A percentile compares a stretch with the other conserved stretches of the same genome.
phyloP scores from a whole-genome alignment of 1,140 invertebrate species.

The Tribolium castaneum region DNA sequence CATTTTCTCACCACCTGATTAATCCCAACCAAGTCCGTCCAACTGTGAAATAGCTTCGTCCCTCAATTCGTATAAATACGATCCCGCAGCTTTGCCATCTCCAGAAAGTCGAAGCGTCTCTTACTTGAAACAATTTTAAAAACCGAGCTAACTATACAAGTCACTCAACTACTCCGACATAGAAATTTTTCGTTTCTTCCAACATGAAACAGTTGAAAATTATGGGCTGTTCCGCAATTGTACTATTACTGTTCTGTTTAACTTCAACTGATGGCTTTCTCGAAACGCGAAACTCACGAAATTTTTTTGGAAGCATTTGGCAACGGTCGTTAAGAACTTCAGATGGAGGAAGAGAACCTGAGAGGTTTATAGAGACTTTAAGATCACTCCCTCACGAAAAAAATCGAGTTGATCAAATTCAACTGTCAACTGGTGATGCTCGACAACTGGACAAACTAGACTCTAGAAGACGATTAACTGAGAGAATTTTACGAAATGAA shows the following conservation, averaged over 20 bases:
- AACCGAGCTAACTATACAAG: slow-evolving; percentile 38
- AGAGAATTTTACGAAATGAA: too few species aligned
- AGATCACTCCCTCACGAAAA: not conserved
- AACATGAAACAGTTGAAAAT: slow-evolving; percentile 33
- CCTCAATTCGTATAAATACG: not conserved
- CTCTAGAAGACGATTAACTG: not conserved
- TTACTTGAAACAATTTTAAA: slow-evolving; percentile 29
- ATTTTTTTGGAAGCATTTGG: slow-evolving; percentile 40
- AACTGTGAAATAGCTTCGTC: slow-evolving; percentile 15
- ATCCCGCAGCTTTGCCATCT: not conserved
- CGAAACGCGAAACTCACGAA: slow-evolving; percentile 19
- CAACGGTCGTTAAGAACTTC: not conserved
- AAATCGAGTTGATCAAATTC: not conserved
- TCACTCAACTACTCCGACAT: not conserved
- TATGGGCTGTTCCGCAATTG: slow-evolving; percentile 3
- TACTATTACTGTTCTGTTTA: slow-evolving; percentile 30
- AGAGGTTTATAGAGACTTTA: not conserved
- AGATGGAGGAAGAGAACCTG: not conserved
- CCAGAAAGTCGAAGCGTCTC: slow-evolving; percentile 32
- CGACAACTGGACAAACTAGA: not conserved
- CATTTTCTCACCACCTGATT: slow-evolving; percentile 33
- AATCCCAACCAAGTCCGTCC: slow-evolving; percentile 2
- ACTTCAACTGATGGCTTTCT: slow-evolving; percentile 31
- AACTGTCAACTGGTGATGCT: not conserved
- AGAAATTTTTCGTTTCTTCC: slow-evolving; percentile 17